A percentile compares a stretch with the other conserved stretches of the same genome.
phyloP scores from a whole-genome alignment of 2,797 vertebrate genomes.

The Alectoris magna region DNA sequence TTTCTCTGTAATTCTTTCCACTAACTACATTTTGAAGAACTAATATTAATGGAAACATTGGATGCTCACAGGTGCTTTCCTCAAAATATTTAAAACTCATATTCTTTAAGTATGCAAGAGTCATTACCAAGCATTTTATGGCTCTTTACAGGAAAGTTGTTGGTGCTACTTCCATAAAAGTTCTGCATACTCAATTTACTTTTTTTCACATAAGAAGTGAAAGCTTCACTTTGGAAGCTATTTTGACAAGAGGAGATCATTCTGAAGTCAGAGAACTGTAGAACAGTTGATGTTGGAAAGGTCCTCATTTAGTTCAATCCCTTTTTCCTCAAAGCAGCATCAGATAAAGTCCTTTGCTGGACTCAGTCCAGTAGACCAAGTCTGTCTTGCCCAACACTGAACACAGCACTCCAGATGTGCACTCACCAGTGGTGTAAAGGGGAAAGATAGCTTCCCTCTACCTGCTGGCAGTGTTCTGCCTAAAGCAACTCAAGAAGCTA shows the following conservation, averaged over 20 bases:
- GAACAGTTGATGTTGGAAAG: neutral
- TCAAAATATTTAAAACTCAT: neutral
- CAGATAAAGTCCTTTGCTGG: neutral
- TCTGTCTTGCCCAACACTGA: neutral
- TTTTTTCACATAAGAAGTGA: neutral
- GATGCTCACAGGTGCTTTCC: neutral
- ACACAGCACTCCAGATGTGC: neutral
- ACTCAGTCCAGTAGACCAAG: neutral
- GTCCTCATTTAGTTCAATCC: neutral
- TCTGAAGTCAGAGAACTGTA: neutral
- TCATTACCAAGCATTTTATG: neutral
- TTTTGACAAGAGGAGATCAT: neutral
- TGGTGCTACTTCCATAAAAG: neutral
- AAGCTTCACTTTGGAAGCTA: neutral
- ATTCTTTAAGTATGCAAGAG: neutral
- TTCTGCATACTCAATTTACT: neutral
- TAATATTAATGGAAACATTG: neutral
- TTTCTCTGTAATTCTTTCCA: neutral
- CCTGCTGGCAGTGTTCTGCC: no score
- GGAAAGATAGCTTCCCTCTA: neutral
- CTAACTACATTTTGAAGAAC: neutral
- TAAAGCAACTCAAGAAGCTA: accelerated
- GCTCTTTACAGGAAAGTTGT: neutral
- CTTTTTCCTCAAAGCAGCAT: neutral
- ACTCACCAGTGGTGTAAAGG: neutral